phyloP scores from a whole-genome alignment of 2,797 vertebrate genomes.

The Galagoides demidoff region DNA sequence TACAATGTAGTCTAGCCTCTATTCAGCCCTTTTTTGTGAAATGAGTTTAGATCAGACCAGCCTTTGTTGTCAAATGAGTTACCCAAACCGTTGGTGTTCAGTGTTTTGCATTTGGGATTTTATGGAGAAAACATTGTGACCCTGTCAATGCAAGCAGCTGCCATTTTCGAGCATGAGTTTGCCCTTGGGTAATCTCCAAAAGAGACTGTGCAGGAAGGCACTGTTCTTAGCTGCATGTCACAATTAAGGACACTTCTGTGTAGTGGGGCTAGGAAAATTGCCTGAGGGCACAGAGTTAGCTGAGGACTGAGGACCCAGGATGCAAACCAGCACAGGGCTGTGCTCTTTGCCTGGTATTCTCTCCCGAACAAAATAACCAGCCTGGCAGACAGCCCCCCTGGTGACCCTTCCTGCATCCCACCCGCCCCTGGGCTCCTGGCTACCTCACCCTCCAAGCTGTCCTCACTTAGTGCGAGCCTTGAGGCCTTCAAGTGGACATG shows the following conservation, averaged over 20 bases:
- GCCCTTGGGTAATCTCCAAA: neutral
- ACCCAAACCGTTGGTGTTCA: constrained; percentile 18
- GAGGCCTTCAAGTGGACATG: neutral
- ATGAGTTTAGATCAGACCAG: neutral
- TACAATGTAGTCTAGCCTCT: neutral
- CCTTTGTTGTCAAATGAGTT: neutral
- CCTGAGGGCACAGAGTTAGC: neutral
- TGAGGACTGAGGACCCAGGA: neutral
- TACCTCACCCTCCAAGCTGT: neutral
- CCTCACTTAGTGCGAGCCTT: neutral
- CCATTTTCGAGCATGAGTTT: neutral
- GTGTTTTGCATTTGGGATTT: neutral
- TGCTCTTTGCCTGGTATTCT: neutral
- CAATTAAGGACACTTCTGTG: neutral
- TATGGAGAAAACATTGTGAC: neutral
- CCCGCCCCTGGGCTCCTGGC: neutral
- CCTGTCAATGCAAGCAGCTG: neutral
- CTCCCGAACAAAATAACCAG: neutral
- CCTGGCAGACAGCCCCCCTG: neutral
- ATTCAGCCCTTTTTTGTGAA: neutral
- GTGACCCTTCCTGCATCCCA: neutral
- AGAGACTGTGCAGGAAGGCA: neutral
- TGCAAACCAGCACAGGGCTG: neutral
- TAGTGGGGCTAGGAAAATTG: neutral
- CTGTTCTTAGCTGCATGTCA: neutral